These are phyloP conservation scores for Troides aeacus DNA, from an alignment of 2,888 invertebrate species.

Conservation along the genomic window DNA sequence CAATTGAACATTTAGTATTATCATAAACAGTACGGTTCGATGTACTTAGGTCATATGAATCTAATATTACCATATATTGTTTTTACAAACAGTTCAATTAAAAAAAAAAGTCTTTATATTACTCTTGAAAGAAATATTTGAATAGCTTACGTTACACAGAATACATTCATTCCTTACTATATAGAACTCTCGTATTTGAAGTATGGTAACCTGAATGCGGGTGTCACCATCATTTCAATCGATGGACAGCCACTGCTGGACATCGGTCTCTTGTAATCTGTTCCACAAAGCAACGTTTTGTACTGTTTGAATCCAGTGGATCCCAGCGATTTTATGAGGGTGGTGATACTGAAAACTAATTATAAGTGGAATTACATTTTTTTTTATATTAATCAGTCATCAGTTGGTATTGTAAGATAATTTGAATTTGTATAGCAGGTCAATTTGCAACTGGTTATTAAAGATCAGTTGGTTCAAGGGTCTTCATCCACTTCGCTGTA, in stretches of 20 bases:
- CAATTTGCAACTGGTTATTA: too few species aligned
- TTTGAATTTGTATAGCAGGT: too few species aligned
- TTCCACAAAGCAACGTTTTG: too few species aligned
- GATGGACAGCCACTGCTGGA: too few species aligned
- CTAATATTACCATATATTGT: background rate
- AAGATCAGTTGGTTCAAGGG: too few species aligned
- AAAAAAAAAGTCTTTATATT: background rate
- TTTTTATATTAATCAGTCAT: background rate
- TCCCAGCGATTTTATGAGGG: too few species aligned
- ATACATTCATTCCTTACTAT: background rate
- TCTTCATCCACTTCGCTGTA: background rate
- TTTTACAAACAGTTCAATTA: background rate
- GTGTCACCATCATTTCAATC: background rate
- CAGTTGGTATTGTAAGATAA: background rate
- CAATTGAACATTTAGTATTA: constrained; percentile 7
- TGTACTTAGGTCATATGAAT: background rate
- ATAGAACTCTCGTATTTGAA: background rate
- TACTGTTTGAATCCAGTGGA: too few species aligned
- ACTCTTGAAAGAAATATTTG: too few species aligned
- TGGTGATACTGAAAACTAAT: constrained; percentile 24
- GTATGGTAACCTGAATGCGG: constrained; percentile 17
- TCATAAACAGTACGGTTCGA: background rate
- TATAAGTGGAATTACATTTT: background rate
- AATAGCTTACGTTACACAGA: background rate
- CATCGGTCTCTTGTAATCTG: too few species aligned